Conservation (phyloP, 1,140 invertebrate species). For the Doryteuthis pealeii region DNA sequence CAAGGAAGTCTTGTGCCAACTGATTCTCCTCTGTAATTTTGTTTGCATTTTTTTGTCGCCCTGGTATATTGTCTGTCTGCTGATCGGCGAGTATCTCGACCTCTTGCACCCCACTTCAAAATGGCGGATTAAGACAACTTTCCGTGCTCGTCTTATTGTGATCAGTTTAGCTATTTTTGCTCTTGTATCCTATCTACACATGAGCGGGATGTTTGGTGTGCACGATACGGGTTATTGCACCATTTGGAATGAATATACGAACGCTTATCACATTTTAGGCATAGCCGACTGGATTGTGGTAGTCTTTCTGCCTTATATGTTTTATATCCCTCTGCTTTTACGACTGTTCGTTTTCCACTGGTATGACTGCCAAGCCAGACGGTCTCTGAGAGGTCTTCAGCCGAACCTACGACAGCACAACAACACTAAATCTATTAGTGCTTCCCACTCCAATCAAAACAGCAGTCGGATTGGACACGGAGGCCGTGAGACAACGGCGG, state of each 20-base stretch:
- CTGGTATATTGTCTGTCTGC: background rate
- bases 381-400: background rate
- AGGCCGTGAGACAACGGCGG: background rate
- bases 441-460: background rate
- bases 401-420: background rate
- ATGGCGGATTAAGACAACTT: background rate
- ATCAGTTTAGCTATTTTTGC: background rate
- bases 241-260: background rate
- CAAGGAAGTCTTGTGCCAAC: background rate
- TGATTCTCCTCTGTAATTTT: background rate
- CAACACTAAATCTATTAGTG: background rate
- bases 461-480: background rate
- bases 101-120: background rate
- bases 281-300: background rate
- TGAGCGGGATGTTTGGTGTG: conserved; percentile 7
- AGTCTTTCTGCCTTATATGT: background rate
- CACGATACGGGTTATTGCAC: background rate
- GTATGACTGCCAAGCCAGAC: background rate
- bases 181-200: background rate
- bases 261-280: background rate
- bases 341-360: background rate
- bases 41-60: background rate
- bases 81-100: background rate
- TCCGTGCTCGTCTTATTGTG: background rate
- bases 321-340: background rate